Evolutionary conservation across 2,797 vertebrate genomes (phyloP), one percentile per base, ranked within the genome.

Genomic region (Melanogrammus aeglefinus): DNA sequence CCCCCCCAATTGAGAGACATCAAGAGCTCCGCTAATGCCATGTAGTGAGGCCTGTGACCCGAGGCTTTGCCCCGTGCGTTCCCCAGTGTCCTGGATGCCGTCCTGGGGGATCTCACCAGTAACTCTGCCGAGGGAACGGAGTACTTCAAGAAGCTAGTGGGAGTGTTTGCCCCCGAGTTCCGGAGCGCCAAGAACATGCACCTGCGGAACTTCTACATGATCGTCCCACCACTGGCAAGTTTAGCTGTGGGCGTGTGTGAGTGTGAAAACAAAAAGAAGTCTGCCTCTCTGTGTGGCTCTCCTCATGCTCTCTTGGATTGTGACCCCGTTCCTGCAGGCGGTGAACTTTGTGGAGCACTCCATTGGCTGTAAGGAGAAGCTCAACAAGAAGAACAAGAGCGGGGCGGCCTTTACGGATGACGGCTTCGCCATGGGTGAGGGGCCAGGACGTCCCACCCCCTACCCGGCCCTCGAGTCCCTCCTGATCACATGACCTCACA

Each of bases 271-370:
- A 38, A 38, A 7, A 38, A 38, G 1, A 39, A 39, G 38, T 39
- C 8, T 6, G 35, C 5, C 66, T 31, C 3, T 8, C 12, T 16
- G 16, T 24, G 12, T 57, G 51, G 44, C 33, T 57, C 41, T 57
- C 41, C 24, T 38, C 21, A 12, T 27, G 73, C 12, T 73, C 29
- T 73, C 14, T 18, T 6, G 35, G 18, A 33, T 31, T 16, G 35
- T 31, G 4, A 31, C 1, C 18, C 35, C 81, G 8, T 78, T 72
- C 35, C 91, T 87, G 77, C 86, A 99, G 98, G 96, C 97, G 0
- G 95, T 99, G 76, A 99, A 99, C 89, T 99, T 99, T 81, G 97
- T 98, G 78, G 98, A 99, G 79, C 98, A 99, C 90, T 99, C 98
- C 13, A 99, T 99, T 90, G 94, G 94, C 88, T 99, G 98, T 88